A percentile compares a stretch with the other conserved stretches of the same genome.
Evolutionary conservation across 2,113 vertebrate species (phyloP).

Genomic region (Pangasianodon hypophthalmus): DNA sequence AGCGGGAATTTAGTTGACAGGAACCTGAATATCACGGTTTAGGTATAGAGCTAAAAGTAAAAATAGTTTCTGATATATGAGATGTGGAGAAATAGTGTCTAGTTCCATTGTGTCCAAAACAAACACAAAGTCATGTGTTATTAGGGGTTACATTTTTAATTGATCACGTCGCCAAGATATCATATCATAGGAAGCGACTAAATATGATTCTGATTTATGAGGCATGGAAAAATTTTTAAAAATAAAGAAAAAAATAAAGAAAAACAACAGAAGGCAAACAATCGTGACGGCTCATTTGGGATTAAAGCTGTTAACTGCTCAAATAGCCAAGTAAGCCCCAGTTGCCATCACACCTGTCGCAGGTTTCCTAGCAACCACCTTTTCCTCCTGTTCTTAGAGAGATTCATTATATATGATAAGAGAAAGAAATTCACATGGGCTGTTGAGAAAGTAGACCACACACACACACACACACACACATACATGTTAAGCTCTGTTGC

Average conservation of each 20-base stretch:
- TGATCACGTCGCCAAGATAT: neutral
- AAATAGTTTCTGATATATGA: neutral
- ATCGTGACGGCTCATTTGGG: neutral
- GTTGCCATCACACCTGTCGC: slow-evolving; percentile 29
- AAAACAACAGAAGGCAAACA: neutral
- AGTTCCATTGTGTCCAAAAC: neutral
- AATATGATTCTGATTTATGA: neutral
- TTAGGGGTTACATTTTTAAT: neutral
- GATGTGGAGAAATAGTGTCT: neutral
- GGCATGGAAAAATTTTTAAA: neutral
- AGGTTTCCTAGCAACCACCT: slow-evolving; percentile 39
- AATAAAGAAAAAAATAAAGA: neutral
- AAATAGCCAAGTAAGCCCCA: slow-evolving; percentile 14
- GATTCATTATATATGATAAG: slow-evolving; percentile 7
- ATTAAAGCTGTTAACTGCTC: slow-evolving; percentile 34
- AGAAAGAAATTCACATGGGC: neutral
- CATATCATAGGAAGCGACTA: neutral
- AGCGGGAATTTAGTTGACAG: neutral
- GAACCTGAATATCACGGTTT: neutral
- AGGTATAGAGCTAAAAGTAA: neutral
- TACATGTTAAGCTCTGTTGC: neutral
- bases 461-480: neutral
- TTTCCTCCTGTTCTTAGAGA: neutral
- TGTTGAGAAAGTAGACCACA: neutral
- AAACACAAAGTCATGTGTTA: neutral